A percentile compares a stretch with the other conserved stretches of the same genome.
Conservation (phyloP, 2,888 invertebrate genomes). For the Morpho achilles region DNA sequence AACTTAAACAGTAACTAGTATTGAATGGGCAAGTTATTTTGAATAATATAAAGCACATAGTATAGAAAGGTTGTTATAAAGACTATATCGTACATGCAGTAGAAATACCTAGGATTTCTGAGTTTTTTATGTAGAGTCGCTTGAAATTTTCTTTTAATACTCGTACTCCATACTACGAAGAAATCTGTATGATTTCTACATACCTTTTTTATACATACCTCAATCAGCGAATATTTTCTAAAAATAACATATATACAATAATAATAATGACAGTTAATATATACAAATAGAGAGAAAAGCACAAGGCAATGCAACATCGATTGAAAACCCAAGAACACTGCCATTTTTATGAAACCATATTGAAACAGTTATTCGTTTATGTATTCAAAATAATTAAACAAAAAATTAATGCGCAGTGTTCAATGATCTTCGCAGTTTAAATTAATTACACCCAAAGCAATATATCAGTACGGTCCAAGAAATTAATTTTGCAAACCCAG, state of each 20-base stretch:
- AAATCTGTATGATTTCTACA: neutral
- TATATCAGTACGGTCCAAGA: slow-evolving; percentile 9
- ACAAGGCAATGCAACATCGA: slow-evolving; percentile 7
- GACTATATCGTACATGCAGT: no score
- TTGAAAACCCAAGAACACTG: slow-evolving; percentile 9
- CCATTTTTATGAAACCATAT: neutral
- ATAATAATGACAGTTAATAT: neutral
- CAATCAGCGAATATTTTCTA: neutral
- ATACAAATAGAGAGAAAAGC: slow-evolving; percentile 7
- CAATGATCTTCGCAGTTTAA: neutral
- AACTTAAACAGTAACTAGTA: no score
- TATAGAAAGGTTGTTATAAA: no score
- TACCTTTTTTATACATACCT: neutral
- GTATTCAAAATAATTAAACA: neutral
- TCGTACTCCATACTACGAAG: no score
- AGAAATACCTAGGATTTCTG: no score
- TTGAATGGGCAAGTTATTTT: no score
- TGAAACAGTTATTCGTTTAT: neutral
- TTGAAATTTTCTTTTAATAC: no score
- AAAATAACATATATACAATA: neutral
- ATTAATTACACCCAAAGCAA: slow-evolving; percentile 8
- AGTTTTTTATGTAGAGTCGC: no score
- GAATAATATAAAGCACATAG: no score
- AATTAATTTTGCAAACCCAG: neutral
- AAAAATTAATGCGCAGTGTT: slow-evolving; percentile 1